Conservation (phyloP, 2,888 invertebrate species). For the Oxyteleia sp. region DNA sequence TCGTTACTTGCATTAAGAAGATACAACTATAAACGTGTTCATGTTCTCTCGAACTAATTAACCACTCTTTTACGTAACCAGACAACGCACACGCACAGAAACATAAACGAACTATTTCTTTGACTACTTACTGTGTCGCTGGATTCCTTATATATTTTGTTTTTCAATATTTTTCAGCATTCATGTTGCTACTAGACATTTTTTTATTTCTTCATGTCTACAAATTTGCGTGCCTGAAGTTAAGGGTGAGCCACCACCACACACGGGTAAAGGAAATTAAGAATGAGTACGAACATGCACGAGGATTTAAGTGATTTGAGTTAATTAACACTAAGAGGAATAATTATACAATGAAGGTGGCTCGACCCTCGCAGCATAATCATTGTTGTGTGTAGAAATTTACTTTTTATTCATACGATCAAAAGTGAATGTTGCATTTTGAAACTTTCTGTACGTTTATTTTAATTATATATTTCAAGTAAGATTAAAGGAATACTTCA, state of each 20-base stretch:
- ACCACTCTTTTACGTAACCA: constrained; percentile 59
- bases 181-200: constrained; percentile 62
- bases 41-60: constrained; percentile 62
- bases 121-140: constrained; percentile 72
- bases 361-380: constrained; percentile 54
- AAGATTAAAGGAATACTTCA: constrained; percentile 12
- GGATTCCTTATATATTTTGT: constrained; percentile 63
- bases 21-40: constrained; percentile 1
- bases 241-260: constrained; percentile 27
- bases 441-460: constrained; percentile 45
- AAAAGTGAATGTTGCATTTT: constrained; percentile 71
- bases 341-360: constrained; percentile 35
- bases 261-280: background rate
- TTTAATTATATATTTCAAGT: constrained; percentile 32
- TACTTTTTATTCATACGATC: constrained; percentile 40
- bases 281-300: constrained; percentile 1
- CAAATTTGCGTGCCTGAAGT: constrained; percentile 56
- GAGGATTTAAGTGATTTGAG: constrained; percentile 8
- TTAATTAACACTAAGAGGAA: constrained; percentile 11
- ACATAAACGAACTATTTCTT: constrained; percentile 65
- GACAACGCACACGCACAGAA: constrained; percentile 64
- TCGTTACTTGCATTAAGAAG: too few relatives aligned
- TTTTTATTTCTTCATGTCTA: constrained; percentile 37
- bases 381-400: constrained; percentile 66
- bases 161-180: constrained; percentile 52